A percentile compares a stretch with the other conserved stretches of the same genome.
Evolutionary conservation across 2,113 vertebrate genomes (phyloP).

Genomic region (Symphodus melops): DNA sequence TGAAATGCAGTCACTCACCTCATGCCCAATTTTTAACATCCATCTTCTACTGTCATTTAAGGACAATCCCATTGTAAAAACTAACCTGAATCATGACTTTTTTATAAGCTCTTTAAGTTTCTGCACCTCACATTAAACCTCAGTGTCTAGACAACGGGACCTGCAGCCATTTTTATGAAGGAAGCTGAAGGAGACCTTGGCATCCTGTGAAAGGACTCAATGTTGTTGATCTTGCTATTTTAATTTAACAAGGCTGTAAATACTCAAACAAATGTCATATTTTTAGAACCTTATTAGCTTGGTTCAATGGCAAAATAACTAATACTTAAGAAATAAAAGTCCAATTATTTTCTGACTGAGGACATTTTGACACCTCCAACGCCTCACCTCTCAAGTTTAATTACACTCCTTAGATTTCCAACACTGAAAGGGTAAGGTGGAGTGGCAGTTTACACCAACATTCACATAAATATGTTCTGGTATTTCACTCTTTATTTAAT

Average conservation of each 20-base stretch:
- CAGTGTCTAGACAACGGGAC: conserved; percentile 58
- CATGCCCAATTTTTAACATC: background rate
- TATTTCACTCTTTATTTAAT: conserved; percentile 36
- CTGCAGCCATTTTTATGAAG: conserved; percentile 45
- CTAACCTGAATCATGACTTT: conserved; percentile 25
- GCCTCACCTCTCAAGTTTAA: conserved; percentile 23
- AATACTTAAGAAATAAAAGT: conserved; percentile 55
- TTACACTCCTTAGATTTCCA: conserved; percentile 45
- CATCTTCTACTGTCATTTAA: conserved; percentile 5
- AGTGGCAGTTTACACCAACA: conserved; percentile 46
- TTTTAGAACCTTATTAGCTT: conserved; percentile 31
- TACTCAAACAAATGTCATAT: conserved; percentile 55
- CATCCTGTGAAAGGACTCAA: conserved; percentile 41
- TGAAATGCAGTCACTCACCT: background rate
- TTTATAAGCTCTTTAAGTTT: conserved; percentile 38
- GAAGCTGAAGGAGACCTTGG: conserved; percentile 51
- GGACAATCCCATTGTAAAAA: conserved; percentile 28
- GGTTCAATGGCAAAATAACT: conserved; percentile 50
- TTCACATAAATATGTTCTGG: conserved; percentile 49
- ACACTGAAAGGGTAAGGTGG: conserved; percentile 43
- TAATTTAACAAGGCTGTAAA: conserved; percentile 66
- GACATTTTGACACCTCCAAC: conserved; percentile 35
- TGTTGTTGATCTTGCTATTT: conserved; percentile 37
- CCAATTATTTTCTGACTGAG: conserved; percentile 41
- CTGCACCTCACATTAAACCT: conserved; percentile 45